Conservation (phyloP, 2,888 invertebrate species). For the Drosophila affinis region DNA sequence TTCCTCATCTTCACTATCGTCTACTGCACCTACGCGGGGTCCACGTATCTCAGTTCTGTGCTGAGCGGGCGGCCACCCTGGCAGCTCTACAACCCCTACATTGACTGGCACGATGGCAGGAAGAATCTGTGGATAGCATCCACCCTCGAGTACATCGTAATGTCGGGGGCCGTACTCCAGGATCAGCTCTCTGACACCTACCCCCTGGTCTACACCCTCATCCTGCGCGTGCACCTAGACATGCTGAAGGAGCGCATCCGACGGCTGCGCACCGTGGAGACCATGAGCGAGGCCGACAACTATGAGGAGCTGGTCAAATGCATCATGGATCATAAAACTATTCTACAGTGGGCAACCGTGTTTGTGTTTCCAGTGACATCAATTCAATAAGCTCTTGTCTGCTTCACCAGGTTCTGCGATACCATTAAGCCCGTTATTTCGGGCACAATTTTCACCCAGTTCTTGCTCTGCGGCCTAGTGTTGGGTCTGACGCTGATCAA, state of each 20-base stretch:
- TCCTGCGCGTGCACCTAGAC: slow-evolving; percentile 65
- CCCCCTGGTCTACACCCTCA: slow-evolving; percentile 59
- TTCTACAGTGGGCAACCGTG: slow-evolving; percentile 56
- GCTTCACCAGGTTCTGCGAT: slow-evolving; percentile 48
- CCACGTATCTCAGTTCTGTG: slow-evolving; percentile 60
- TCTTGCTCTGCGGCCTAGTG: slow-evolving; percentile 63
- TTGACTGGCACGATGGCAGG: slow-evolving; percentile 63
- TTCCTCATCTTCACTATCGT: slow-evolving; percentile 61
- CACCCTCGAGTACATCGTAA: slow-evolving; percentile 60
- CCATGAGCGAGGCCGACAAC: slow-evolving; percentile 55
- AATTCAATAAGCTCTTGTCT: background rate
- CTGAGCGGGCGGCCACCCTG: slow-evolving; percentile 66
- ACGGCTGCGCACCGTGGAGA: slow-evolving; percentile 47
- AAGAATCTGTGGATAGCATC: slow-evolving; percentile 55
- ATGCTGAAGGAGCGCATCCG: slow-evolving; percentile 61
- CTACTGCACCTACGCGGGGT: slow-evolving; percentile 60
- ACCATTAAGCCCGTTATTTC: slow-evolving; percentile 69
- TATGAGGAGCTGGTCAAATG: slow-evolving; percentile 66
- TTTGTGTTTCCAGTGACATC: no score
- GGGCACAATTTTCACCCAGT: slow-evolving; percentile 73
- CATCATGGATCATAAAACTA: slow-evolving; percentile 70
- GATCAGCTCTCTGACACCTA: slow-evolving; percentile 67
- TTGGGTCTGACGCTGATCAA: slow-evolving; percentile 70
- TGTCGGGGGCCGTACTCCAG: slow-evolving; percentile 63
- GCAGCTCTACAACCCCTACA: slow-evolving; percentile 69